Conservation (phyloP, 2,113 vertebrate species). For the Sturnus vulgaris region DNA sequence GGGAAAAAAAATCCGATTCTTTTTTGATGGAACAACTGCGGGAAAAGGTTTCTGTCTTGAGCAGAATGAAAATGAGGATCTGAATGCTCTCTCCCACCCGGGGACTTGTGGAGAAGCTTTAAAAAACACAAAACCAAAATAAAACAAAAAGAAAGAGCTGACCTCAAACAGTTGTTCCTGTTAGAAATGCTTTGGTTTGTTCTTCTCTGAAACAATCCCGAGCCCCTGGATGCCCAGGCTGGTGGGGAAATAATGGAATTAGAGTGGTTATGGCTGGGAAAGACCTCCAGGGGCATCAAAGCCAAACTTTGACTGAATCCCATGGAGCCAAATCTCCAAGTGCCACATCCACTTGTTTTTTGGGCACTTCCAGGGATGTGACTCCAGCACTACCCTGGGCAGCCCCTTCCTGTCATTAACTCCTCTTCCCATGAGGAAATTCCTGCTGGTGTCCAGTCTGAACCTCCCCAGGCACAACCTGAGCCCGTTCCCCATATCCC, state of each 20-base stretch:
- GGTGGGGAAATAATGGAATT: neutral
- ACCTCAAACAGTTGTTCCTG: neutral
- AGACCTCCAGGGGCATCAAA: neutral
- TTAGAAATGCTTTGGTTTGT: neutral
- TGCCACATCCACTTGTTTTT: neutral
- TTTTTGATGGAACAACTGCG: neutral
- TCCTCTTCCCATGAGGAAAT: neutral
- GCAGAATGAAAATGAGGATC: neutral
- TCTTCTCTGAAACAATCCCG: neutral
- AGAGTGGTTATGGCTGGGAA: fast-evolving
- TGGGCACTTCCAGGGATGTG: neutral
- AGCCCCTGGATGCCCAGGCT: neutral
- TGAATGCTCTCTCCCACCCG: neutral
- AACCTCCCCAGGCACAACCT: neutral
- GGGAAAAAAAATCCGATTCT: neutral
- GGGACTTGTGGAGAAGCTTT: neutral
- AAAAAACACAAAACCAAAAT: neutral
- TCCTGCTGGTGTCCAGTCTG: neutral
- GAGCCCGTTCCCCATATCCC: neutral
- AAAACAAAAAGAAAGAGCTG: neutral
- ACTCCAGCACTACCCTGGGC: neutral
- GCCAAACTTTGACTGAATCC: neutral
- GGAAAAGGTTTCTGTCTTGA: neutral
- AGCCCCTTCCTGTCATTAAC: too few relatives aligned
- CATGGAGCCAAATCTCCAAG: fast-evolving